These are phyloP conservation scores for Pipistrellus nathusii DNA, from an alignment of 2,797 vertebrate genomes.

Conservation along the genomic window DNA sequence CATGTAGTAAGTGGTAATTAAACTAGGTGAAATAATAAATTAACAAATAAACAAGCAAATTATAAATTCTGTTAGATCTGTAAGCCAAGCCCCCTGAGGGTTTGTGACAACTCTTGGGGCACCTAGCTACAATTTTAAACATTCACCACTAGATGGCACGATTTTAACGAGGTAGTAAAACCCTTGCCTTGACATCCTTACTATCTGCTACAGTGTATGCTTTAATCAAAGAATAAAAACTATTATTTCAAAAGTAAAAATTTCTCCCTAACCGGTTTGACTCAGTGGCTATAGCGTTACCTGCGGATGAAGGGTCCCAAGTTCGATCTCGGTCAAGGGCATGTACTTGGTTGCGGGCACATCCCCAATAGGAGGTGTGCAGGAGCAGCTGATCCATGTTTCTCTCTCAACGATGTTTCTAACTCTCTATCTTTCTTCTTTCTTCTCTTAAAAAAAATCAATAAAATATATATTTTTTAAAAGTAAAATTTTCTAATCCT, in stretches of 20 bases:
- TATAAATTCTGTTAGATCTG: neutral
- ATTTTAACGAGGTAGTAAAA: conserved; percentile 75
- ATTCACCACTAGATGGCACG: conserved; percentile 79
- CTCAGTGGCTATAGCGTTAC: too few species aligned
- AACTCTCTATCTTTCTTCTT: too few species aligned
- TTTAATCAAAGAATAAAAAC: neutral
- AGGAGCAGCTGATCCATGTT: too few species aligned
- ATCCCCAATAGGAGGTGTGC: too few species aligned
- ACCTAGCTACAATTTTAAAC: conserved; percentile 71
- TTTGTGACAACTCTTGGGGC: neutral
- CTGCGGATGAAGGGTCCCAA: too few species aligned
- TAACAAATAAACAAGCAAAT: neutral
- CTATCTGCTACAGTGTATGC: neutral
- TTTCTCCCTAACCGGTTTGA: neutral
- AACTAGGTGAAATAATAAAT: neutral
- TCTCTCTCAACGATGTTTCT: too few species aligned
- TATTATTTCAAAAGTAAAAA: neutral
- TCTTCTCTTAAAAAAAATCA: too few species aligned
- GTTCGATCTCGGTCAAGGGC: too few species aligned
- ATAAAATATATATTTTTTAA: neutral
- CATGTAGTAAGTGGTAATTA: neutral
- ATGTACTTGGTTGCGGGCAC: too few species aligned
- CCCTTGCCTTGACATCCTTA: neutral
- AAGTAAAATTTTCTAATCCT: neutral
- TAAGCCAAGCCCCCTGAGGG: neutral